These are phyloP conservation scores for Agonopterix alstromeriana DNA, from an alignment of 2,888 invertebrate genomes.

Conservation along the genomic window DNA sequence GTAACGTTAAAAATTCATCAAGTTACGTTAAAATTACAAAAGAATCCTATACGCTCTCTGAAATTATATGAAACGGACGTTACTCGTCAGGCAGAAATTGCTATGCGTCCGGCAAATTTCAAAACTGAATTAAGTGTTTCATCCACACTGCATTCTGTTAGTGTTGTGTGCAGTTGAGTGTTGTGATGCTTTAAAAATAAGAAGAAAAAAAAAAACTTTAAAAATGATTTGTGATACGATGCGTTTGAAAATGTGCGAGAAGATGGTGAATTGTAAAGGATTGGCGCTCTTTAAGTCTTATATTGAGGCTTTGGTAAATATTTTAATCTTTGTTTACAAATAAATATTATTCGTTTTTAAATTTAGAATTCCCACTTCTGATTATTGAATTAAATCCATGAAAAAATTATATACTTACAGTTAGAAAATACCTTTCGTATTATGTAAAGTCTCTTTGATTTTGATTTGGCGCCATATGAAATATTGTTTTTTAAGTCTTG, in stretches of 20 bases:
- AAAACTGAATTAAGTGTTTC: conserved; percentile 42
- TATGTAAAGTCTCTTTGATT: no score
- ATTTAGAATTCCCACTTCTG: no score
- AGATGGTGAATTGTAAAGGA: conserved; percentile 59
- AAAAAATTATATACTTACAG: no score
- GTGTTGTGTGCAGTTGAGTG: conserved; percentile 29
- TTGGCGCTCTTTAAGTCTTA: conserved; percentile 59
- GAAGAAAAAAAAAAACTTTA: conserved; percentile 13
- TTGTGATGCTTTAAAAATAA: conserved; percentile 18
- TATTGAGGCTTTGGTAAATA: conserved; percentile 54
- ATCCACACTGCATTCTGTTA: conserved; percentile 29
- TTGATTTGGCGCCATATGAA: no score
- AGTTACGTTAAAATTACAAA: conserved; percentile 3
- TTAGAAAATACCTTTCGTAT: no score
- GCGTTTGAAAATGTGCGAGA: conserved; percentile 60
- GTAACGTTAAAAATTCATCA: conserved; percentile 8
- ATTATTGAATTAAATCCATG: no score
- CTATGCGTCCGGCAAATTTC: conserved; percentile 54
- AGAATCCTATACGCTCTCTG: background rate
- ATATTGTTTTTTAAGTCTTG: no score
- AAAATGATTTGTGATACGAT: conserved; percentile 62
- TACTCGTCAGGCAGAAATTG: conserved; percentile 31
- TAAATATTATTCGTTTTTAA: no score
- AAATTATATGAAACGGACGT: conserved; percentile 12
- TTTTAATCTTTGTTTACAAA: no score